Base-by-base conservation (phyloP, 2,113 vertebrate genomes). In the Lamprologus sp. region DNA sequence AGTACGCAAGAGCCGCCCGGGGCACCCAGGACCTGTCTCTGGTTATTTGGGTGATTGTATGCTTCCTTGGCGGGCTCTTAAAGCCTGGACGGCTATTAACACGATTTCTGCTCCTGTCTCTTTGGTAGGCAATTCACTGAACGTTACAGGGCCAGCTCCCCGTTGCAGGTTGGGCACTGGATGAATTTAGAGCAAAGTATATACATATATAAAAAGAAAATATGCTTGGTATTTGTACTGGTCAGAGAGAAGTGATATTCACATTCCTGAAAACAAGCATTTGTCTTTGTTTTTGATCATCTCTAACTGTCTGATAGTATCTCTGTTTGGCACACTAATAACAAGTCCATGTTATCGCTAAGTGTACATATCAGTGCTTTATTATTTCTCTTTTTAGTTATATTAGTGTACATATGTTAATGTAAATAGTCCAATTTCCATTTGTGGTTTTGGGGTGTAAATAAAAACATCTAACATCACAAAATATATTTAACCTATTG, bases 61-160 rank as follows among this genome's bases (percentile, higher is more conserved):
- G 83, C 93, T 91, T 88, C 85, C 93, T 92, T 93, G 90, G 92
- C 94, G 86, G 81, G 75, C 87, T 93, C 92, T 89, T 91, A 93
- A 85, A 86, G 85, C 93, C 92, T 90, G 94, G 96, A 93, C 92
- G 89, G 95, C 96, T 97, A 97, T 98, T 97, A 98, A 97, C 96
- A 93, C 96, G 95, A 97, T 98, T 98, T 96, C 95, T 95, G 93
- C 91, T 94, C 93, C 96, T 97, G 96, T 97, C 96, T 84, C 90
- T 89, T 90, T 87, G 86, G 81, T 95, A 91, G 85, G 93, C 94
- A 95, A 97, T 96, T 90, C 87, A 86, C 84, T 92, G 88, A 94
- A 81, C 85, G 75, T 91, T 83, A 54, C 81, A 84, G 87, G 73
- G 86, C 65, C 90, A 82, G 68, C 81, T 88, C 79, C 31, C 31